phyloP scores from a whole-genome alignment of 2,113 vertebrate genomes.

The Emydura subglobosa region DNA sequence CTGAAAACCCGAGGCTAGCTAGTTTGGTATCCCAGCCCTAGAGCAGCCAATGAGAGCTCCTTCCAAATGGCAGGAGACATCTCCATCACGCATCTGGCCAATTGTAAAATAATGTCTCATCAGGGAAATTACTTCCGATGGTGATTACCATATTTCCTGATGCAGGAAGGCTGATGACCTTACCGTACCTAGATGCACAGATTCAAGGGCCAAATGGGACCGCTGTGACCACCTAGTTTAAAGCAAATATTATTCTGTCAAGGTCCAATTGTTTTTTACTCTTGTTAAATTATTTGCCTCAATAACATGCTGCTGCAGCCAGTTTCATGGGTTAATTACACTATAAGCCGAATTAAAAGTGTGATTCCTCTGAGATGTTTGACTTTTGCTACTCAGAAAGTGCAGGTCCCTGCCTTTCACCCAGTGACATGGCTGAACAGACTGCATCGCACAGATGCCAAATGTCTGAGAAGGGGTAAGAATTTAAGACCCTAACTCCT shows the following conservation, averaged over 20 bases:
- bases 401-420: not conserved
- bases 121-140: not conserved
- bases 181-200: not conserved
- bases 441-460: too few species aligned
- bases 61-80: not conserved
- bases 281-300: not conserved
- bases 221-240: not conserved
- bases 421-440: not conserved
- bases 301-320: not conserved
- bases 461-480: too few species aligned
- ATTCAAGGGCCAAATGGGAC: not conserved
- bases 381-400: not conserved
- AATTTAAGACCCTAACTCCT: too few species aligned
- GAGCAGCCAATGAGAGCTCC: not conserved
- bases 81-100: accelerated
- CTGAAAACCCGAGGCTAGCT: not conserved
- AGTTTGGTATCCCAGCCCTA: not conserved
- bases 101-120: not conserved
- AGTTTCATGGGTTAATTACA: not conserved
- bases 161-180: not conserved
- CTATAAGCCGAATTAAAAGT: not conserved
- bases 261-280: not conserved
- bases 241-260: not conserved
- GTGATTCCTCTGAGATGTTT: not conserved
- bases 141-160: not conserved